Evolutionary conservation across 2,113 vertebrate species (phyloP).

Genomic region (Rhinogobius similis): DNA sequence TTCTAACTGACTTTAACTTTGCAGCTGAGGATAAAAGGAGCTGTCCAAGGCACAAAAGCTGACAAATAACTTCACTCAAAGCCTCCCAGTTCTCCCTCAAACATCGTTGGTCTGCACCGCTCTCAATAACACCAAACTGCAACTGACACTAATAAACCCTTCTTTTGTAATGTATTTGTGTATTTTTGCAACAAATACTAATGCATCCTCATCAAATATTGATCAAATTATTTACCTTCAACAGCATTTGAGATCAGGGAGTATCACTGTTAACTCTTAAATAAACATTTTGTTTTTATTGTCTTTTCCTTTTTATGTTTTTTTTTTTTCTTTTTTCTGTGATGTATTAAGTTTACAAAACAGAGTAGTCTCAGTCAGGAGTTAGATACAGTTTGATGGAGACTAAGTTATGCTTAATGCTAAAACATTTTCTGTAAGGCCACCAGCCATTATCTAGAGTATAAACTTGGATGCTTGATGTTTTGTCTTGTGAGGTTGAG

Average conservation of each 20-base stretch:
- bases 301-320: not conserved
- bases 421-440: not conserved
- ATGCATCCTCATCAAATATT: conserved; percentile 21
- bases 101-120: conserved; percentile 24
- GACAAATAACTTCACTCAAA: conserved; percentile 34
- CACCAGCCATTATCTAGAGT: not conserved
- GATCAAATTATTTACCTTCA: conserved; percentile 1
- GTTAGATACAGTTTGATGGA: not conserved
- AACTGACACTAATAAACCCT: conserved; percentile 39
- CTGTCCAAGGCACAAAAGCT: conserved; percentile 86
- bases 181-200: conserved; percentile 26
- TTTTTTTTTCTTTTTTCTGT: not conserved
- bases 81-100: not conserved
- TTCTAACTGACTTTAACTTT: conserved; percentile 4
- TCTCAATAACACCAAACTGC: conserved; percentile 15
- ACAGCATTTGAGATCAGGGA: not conserved
- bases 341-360: conserved; percentile 31
- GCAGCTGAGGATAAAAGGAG: conserved; percentile 90
- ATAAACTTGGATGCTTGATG: not conserved
- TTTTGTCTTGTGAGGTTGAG: conserved; percentile 2
- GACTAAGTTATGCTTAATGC: not conserved
- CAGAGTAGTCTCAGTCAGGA: not conserved
- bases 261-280: conserved; percentile 11
- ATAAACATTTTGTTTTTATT: not conserved
- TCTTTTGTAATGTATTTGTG: conserved; percentile 33